Evolutionary conservation across 2,888 invertebrate species (phyloP).

Genomic region (Danaus chrysippus): DNA sequence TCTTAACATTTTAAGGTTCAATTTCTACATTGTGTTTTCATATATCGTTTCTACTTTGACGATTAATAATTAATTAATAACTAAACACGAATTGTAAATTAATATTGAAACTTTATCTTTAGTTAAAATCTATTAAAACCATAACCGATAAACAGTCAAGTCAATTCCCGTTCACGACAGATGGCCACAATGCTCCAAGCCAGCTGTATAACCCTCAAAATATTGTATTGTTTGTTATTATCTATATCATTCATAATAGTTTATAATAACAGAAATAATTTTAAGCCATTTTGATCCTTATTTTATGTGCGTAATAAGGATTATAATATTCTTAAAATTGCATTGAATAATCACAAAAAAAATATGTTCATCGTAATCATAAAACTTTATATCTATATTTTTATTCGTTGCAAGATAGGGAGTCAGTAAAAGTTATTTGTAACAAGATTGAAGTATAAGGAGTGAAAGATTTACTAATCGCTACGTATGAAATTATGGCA

Average conservation of each 20-base stretch:
- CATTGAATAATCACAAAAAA: background rate
- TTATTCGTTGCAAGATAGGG: too few species aligned
- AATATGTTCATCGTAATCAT: background rate
- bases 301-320: background rate
- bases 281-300: background rate
- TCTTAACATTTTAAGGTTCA: background rate
- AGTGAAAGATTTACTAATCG: too few species aligned
- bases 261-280: background rate
- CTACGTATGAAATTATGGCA: too few species aligned
- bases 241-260: slow-evolving; percentile 5
- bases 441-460: too few species aligned
- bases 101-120: background rate
- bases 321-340: background rate
- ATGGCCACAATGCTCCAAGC: background rate
- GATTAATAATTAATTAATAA: background rate
- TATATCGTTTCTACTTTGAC: too few species aligned
- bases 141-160: slow-evolving; percentile 2
- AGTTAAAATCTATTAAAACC: background rate
- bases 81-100: background rate
- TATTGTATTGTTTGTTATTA: slow-evolving; percentile 1
- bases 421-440: too few species aligned
- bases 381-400: too few species aligned
- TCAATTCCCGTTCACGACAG: slow-evolving; percentile 1
- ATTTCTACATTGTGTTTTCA: too few species aligned
- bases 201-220: slow-evolving; percentile 6